These are phyloP conservation scores for Apostichopus leukothele DNA, from an alignment of 53 echinoderm and acorn worm genomes.

Conservation along the genomic window DNA sequence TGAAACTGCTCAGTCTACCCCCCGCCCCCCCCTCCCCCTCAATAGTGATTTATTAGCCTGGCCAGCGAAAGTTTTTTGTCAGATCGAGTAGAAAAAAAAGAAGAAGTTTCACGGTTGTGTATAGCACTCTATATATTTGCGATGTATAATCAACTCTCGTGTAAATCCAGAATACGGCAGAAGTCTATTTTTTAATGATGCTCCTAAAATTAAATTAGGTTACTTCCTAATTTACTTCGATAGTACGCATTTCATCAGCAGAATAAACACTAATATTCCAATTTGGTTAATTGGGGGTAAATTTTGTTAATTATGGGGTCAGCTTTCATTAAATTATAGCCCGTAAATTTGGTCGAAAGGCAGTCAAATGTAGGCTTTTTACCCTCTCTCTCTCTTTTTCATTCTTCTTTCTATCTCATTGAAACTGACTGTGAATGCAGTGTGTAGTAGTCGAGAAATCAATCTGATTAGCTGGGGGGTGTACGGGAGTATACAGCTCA, in stretches of 20 bases:
- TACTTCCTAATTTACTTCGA: conserved; percentile 39
- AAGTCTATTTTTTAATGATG: conserved; percentile 30
- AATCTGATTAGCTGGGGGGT: conserved; percentile 44
- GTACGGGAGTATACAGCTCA: conserved; percentile 39
- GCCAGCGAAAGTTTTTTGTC: not conserved
- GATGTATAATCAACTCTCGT: not conserved
- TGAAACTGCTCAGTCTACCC: not conserved
- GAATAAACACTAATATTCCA: conserved; percentile 55
- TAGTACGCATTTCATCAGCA: conserved; percentile 49
- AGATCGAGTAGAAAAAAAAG: not conserved
- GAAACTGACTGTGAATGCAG: not conserved
- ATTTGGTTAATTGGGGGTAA: conserved; percentile 57
- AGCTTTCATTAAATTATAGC: conserved; percentile 51
- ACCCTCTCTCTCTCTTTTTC: not conserved
- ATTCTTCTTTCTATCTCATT: conserved; percentile 1
- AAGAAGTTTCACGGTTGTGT: not conserved
- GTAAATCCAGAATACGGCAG: not conserved
- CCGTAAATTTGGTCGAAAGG: conserved; percentile 43
- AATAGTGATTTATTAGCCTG: conserved; percentile 7
- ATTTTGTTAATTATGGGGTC: conserved; percentile 52
- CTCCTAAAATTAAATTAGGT: conserved; percentile 40
- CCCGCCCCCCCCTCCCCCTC: not conserved
- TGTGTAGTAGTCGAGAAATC: conserved; percentile 18
- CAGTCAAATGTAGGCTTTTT: conserved; percentile 42
- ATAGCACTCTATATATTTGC: not conserved